Percentiles rank a stretch among this genome's conserved stretches.
Conservation (phyloP, 2,888 invertebrate species). For the Zeuzera pyrina region DNA sequence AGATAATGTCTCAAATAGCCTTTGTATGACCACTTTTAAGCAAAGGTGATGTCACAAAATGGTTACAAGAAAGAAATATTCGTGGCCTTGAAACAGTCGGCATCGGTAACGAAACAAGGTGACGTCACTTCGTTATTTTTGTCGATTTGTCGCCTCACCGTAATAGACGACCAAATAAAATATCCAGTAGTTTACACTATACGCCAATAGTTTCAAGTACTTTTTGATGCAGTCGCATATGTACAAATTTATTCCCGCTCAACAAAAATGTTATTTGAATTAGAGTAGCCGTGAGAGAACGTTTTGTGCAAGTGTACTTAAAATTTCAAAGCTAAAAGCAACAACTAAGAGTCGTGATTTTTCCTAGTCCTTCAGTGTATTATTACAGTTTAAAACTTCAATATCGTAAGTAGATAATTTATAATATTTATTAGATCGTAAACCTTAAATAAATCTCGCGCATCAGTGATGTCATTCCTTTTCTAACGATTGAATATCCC, state of each 20-base stretch:
- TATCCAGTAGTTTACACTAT: background rate
- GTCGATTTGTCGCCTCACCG: slow-evolving; percentile 34
- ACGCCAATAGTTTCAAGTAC: background rate
- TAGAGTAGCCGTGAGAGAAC: slow-evolving; percentile 1
- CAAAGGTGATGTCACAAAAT: slow-evolving; percentile 25
- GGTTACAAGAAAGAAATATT: slow-evolving; percentile 24
- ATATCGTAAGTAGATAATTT: no score
- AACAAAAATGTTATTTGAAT: slow-evolving; percentile 20
- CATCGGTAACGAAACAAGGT: slow-evolving; percentile 24
- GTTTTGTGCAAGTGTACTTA: slow-evolving; percentile 1
- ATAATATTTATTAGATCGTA: no score
- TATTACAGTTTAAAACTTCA: no score
- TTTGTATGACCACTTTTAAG: no score
- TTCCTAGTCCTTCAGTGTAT: no score
- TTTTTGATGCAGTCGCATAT: slow-evolving; percentile 16
- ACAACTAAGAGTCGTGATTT: no score
- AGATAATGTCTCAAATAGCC: no score
- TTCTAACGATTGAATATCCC: no score
- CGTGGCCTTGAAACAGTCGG: slow-evolving; percentile 35
- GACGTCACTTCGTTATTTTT: slow-evolving; percentile 50
- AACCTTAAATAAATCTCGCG: no score
- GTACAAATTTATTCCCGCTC: slow-evolving; percentile 30
- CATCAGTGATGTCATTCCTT: no score
- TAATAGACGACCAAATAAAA: slow-evolving; percentile 20
- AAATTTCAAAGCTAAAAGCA: background rate